These are phyloP conservation scores for Callocephalon fimbriatum DNA, from an alignment of 2,113 vertebrate species.

Conservation along the genomic window DNA sequence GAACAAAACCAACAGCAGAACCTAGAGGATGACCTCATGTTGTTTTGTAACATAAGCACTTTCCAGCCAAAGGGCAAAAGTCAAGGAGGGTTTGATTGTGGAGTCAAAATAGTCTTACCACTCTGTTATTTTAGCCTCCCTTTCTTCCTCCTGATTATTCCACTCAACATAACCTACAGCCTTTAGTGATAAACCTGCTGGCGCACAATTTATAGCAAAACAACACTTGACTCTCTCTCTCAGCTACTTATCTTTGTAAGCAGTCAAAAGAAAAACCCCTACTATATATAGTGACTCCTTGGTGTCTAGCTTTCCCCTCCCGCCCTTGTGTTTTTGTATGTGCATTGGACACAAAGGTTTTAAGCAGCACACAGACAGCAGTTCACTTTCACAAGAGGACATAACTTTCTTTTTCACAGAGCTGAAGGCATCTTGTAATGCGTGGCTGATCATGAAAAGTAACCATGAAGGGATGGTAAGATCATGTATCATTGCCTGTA, in stretches of 20 bases:
- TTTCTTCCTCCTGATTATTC: conserved; percentile 77
- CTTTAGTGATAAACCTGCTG: conserved; percentile 76
- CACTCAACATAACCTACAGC: conserved; percentile 71
- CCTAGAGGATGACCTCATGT: conserved; percentile 27
- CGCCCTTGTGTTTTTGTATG: not conserved
- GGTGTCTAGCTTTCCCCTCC: conserved; percentile 23
- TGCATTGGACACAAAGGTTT: not conserved
- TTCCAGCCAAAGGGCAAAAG: conserved; percentile 72
- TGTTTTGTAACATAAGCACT: conserved; percentile 78
- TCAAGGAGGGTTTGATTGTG: conserved; percentile 74
- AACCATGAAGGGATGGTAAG: not conserved
- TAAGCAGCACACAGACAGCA: not conserved
- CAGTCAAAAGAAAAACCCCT: conserved; percentile 60
- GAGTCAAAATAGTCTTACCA: conserved; percentile 71
- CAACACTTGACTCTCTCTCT: conserved; percentile 70
- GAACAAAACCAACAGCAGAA: conserved; percentile 26
- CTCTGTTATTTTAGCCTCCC: conserved; percentile 82
- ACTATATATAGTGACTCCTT: conserved; percentile 73
- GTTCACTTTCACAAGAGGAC: conserved; percentile 9
- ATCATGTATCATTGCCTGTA: not conserved
- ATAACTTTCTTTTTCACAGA: not conserved
- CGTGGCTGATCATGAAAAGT: not conserved
- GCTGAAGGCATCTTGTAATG: not conserved
- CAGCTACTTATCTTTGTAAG: conserved; percentile 75
- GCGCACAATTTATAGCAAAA: conserved; percentile 77